Base-by-base conservation (phyloP, 2,888 invertebrate genomes). In the Drosophila limbata region DNA sequence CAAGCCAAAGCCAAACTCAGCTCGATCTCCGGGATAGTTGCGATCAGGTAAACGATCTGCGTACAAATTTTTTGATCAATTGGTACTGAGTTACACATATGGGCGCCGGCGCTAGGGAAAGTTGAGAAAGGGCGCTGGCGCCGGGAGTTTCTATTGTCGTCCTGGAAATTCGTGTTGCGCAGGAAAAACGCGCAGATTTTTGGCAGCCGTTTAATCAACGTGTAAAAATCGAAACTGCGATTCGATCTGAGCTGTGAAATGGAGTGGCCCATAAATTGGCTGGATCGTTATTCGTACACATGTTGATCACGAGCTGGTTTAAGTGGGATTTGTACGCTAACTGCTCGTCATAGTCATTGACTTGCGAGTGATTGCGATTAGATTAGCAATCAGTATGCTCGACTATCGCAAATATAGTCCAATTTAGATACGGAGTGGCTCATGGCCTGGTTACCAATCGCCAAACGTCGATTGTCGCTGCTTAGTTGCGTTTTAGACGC, bases 111-210 rank as follows among this genome's bases (percentile, higher is more conserved):
- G 63, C 72, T 66, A 67, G 66, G 83, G 85, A 80, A 83, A 82
- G 33, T 82, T 75, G 28, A 8, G 1, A 28, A 25, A 42, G 9
- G 17, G 28, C 39, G 21, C 77, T 78, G 89, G 81, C 79, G 76
- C 80, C 70, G 89, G 88, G 81, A 84, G 83, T 85, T 89, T 74
- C 81, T 73, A 35, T 21, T 37, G 4, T 17, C 2, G 25, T 33
- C 17, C 19, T 56, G 73, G 75, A 63, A 84, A 74, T 76, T 74
- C 45, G 67, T 44, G 33, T 37, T 28, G 51, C 10, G 15, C 33
- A 72, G 81, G 85, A 53, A 87, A 82, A 83, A 71, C 86, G 63
- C 53, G 52, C 81, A 86, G 76, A 88, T 72, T 78, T 71, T 73
- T 67, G 84, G 63, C 78, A 47, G 28, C 61, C 50, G 69, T 56